A percentile compares a stretch with the other conserved stretches of the same genome.
Conservation (phyloP, 2,797 vertebrate species). For the Acanthurus tractus region DNA sequence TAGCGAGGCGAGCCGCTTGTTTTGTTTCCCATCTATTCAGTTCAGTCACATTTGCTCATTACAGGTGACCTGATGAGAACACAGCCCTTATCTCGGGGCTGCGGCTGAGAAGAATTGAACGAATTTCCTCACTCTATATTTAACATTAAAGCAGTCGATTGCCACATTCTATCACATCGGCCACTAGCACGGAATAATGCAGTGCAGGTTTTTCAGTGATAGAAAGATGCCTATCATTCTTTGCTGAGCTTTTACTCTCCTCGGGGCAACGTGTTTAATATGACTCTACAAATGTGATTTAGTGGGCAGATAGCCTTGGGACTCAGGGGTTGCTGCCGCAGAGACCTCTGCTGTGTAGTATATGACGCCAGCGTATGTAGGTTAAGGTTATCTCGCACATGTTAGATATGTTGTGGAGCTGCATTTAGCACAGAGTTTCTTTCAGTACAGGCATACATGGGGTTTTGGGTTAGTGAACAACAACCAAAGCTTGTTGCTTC, state of each 20-base stretch:
- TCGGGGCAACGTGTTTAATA: slow-evolving; percentile 73
- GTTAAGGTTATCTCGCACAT: slow-evolving; percentile 63
- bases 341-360: slow-evolving; percentile 56
- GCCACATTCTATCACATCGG: slow-evolving; percentile 51
- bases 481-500: not conserved
- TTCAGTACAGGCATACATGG: not conserved
- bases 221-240: slow-evolving; percentile 69
- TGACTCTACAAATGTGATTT: slow-evolving; percentile 78
- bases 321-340: slow-evolving; percentile 50
- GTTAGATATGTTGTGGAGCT: slow-evolving; percentile 33
- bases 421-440: slow-evolving; percentile 6
- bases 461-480: slow-evolving; percentile 1
- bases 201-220: slow-evolving; percentile 47
- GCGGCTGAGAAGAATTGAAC: slow-evolving; percentile 47
- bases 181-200: slow-evolving; percentile 57
- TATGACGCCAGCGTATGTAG: slow-evolving; percentile 50
- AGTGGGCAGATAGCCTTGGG: slow-evolving; percentile 69
- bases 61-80: slow-evolving; percentile 56
- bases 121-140: slow-evolving; percentile 28
- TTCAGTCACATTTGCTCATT: slow-evolving; percentile 47
- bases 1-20: not conserved
- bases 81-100: slow-evolving; percentile 54
- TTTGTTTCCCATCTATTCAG: not conserved
- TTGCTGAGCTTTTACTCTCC: slow-evolving; percentile 56
- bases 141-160: slow-evolving; percentile 46